A percentile compares a stretch with the other conserved stretches of the same genome.
Evolutionary conservation across 2,888 invertebrate genomes (phyloP).

Genomic region (Stomorhina lunata): DNA sequence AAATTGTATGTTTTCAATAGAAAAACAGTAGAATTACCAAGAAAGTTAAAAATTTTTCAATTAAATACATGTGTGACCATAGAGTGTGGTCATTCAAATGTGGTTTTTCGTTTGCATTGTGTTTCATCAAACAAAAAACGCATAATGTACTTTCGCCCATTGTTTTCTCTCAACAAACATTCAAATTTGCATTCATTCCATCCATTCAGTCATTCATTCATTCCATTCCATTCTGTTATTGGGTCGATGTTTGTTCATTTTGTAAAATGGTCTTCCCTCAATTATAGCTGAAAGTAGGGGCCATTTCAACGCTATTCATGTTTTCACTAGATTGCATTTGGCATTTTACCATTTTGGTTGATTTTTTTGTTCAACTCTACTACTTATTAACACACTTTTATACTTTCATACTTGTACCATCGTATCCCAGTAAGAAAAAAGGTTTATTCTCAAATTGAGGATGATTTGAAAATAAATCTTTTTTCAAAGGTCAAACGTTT

Average conservation of each 20-base stretch:
- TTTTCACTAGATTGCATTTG: slow-evolving; percentile 60
- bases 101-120: slow-evolving; percentile 43
- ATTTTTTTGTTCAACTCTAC: neutral
- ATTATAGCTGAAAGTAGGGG: neutral
- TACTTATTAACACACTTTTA: too few relatives aligned
- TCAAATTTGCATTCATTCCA: slow-evolving; percentile 16
- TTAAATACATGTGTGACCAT: slow-evolving; percentile 64
- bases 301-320: slow-evolving; percentile 52
- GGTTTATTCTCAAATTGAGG: too few relatives aligned
- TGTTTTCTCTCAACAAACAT: slow-evolving; percentile 20
- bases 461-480: too few relatives aligned
- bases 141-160: slow-evolving; percentile 32
- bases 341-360: slow-evolving; percentile 30
- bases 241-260: slow-evolving; percentile 14
- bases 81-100: slow-evolving; percentile 47
- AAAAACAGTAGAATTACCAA: neutral
- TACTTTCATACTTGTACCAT: too few relatives aligned
- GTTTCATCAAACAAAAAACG: slow-evolving; percentile 42
- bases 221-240: neutral
- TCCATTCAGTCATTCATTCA: neutral
- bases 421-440: too few relatives aligned
- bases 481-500: too few relatives aligned
- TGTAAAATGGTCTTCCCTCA: slow-evolving; percentile 14
- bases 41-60: slow-evolving; percentile 49
- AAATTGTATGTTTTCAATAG: neutral